These are phyloP conservation scores for Esox masquinongy DNA, from an alignment of 2,797 vertebrate genomes.

Conservation along the genomic window DNA sequence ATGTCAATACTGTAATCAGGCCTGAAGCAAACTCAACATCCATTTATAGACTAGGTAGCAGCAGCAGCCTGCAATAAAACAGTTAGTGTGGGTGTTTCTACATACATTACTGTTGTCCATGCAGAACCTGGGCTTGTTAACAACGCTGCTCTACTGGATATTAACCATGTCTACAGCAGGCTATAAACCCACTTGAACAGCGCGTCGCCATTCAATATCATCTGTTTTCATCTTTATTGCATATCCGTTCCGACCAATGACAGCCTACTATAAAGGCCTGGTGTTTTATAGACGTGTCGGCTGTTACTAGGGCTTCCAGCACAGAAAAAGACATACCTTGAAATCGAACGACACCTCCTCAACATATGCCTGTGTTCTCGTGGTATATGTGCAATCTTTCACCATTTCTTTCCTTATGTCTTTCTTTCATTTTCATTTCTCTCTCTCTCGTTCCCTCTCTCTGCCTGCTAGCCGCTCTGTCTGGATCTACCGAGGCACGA, in stretches of 20 bases:
- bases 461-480: conserved; percentile 21
- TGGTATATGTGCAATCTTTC: no score
- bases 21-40: not conserved
- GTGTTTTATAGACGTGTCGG: not conserved
- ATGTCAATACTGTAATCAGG: not conserved
- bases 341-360: not conserved
- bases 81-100: not conserved
- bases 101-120: not conserved
- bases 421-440: not conserved
- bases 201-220: not conserved
- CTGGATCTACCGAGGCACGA: conserved; percentile 60
- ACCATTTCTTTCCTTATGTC: not conserved
- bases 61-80: not conserved
- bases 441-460: not conserved
- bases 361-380: not conserved
- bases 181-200: not conserved
- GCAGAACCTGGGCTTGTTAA: conserved; percentile 6
- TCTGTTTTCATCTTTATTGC: not conserved
- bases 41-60: not conserved
- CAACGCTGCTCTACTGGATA: not conserved
- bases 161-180: conserved; percentile 14
- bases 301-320: not conserved
- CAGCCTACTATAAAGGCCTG: not conserved
- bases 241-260: not conserved
- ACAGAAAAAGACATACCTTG: not conserved